Evolutionary conservation across 2,797 vertebrate species (phyloP).

Genomic region (Valencia hispanica): DNA sequence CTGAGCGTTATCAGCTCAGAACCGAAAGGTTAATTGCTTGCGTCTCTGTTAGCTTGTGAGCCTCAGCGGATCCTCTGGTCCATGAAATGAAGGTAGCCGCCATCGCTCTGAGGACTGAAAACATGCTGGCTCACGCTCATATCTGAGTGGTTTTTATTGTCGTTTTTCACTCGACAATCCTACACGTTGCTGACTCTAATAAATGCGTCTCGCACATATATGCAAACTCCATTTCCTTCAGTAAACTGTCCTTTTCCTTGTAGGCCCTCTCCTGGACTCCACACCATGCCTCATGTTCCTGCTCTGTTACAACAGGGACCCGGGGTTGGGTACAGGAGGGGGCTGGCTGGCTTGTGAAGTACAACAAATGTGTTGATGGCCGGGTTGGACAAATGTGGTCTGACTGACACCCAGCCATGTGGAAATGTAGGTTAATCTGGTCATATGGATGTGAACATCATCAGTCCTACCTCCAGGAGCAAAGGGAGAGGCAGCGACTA

Average conservation of each 20-base stretch:
- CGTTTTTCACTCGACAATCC: not conserved
- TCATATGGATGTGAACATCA: constrained; percentile 55
- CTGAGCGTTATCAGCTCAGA: constrained; percentile 35
- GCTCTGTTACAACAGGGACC: not conserved
- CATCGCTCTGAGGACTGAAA: constrained; percentile 33
- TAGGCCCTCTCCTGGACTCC: too few species aligned
- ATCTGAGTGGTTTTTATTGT: not conserved
- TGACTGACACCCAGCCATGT: constrained; percentile 48
- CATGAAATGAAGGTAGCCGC: constrained; percentile 63
- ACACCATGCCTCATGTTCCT: too few species aligned
- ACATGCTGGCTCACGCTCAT: constrained; percentile 55
- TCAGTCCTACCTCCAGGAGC: not conserved
- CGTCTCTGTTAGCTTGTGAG: constrained; percentile 38
- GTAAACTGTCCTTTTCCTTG: not conserved
- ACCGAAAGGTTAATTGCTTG: constrained; percentile 73
- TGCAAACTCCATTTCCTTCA: not conserved
- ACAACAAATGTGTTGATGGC: constrained; percentile 63
- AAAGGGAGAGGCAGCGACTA: not conserved
- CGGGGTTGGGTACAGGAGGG: not conserved
- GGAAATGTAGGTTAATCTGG: constrained; percentile 78
- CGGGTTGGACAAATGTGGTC: constrained; percentile 39
- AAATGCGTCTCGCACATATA: not conserved
- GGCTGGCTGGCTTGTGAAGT: constrained; percentile 31
- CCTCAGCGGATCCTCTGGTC: constrained; percentile 45
- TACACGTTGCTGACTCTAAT: not conserved